Evolutionary conservation across 1,140 invertebrate species (phyloP), one percentile per base, ranked within the genome.

Genomic region (Drosophila mojavensis): DNA sequence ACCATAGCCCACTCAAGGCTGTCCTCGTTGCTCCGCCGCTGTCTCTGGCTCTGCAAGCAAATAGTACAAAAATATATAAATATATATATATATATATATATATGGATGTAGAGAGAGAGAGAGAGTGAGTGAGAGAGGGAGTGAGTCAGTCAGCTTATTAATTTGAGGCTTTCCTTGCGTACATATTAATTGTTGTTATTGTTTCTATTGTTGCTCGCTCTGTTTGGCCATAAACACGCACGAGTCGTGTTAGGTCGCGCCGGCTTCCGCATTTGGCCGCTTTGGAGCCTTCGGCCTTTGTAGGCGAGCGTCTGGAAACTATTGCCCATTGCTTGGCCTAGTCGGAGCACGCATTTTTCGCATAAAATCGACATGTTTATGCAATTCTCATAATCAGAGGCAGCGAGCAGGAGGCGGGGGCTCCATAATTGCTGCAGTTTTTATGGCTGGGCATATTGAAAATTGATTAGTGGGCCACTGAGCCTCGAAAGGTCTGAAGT

Each of bases 321-420:
- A 33, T 33, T 7, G 30, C 30, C 7, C 6, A 7, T 10, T 33
- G 5, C 33, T 30, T 5, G 41, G 10, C 4, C 13, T 5, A 6
- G 43, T 10, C 43, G 39, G 53, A 58, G 81, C 84, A 89, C 84
- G 84, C 81, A 84, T 89, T 76, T 89, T 81, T 89, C 84, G 84
- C 84, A 89, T 89, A 89, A 89, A 89, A 84, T 89, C 78, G 83
- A 82, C 82, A 67, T 82, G 81, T 86, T 89, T 81, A 83, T 73
- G 84, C 84, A 75, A 36, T 54, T 65, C 43, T 51, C 71, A 74
- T 68, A 68, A 64, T 63, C 69, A 47, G 50, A 30, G 11, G 55
- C 15, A 6, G 7, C 13, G 30, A 9, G 24, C 5, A 17, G 13
- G 9, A 5, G n/a, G 4, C 43, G 4, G 43, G 56, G 62, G 62